These are phyloP conservation scores for Lycopodina hypogea DNA, from an alignment of 37 sponge, comb jelly and placozoan species.

Conservation along the genomic window DNA sequence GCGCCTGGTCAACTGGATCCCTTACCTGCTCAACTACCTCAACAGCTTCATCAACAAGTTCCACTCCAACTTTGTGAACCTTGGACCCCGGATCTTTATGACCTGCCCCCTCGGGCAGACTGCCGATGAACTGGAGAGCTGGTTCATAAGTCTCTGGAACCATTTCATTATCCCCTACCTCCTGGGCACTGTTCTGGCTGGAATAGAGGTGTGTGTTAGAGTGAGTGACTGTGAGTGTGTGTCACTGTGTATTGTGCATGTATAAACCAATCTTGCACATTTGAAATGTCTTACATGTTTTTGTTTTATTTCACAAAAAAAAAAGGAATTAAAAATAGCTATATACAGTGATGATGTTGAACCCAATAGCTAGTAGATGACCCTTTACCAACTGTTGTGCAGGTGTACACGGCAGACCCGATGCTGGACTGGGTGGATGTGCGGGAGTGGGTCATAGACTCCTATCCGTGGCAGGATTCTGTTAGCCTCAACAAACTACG, in stretches of 20 bases:
- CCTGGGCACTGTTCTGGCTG: constrained; percentile 74
- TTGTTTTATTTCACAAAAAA: too few species aligned
- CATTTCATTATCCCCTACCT: constrained; percentile 82
- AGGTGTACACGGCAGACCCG: constrained; percentile 70
- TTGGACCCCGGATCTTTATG: constrained; percentile 78
- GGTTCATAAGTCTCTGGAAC: constrained; percentile 85
- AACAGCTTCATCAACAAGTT: constrained; percentile 70
- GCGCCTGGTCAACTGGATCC: constrained; percentile 64
- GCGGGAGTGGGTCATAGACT: constrained; percentile 67
- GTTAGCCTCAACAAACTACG: constrained; percentile 51
- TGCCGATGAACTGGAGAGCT: constrained; percentile 54
- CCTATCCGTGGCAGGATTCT: constrained; percentile 65
- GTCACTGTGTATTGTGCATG: not conserved
- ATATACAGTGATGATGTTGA: too few species aligned
- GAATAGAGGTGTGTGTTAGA: constrained; percentile 62
- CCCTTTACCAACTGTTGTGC: too few species aligned
- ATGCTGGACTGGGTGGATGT: constrained; percentile 73
- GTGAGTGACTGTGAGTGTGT: not conserved
- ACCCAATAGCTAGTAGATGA: too few species aligned
- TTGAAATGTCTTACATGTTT: not conserved
- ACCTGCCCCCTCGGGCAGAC: constrained; percentile 50
- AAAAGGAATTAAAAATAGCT: too few species aligned
- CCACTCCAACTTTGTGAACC: constrained; percentile 60
- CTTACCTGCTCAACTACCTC: constrained; percentile 53
- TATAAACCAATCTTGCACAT: not conserved